Percentiles rank a stretch among this genome's conserved stretches.
phyloP scores from a whole-genome alignment of 2,888 invertebrate genomes.

The Gisinianus flammeolus region DNA sequence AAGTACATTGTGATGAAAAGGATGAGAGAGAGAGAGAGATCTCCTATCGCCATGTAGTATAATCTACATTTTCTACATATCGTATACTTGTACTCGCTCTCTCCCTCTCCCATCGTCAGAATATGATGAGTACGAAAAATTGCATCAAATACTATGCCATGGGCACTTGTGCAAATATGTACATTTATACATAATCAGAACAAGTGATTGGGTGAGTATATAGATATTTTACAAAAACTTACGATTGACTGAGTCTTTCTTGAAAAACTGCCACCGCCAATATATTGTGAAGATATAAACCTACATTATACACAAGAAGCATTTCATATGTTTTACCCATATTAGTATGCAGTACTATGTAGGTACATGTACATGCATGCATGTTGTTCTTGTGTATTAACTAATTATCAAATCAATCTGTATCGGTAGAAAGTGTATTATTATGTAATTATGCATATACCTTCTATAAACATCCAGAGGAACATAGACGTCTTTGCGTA shows the following conservation, averaged over 20 bases:
- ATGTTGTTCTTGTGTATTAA: background rate
- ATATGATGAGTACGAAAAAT: background rate
- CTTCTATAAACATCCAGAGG: slow-evolving; percentile 66
- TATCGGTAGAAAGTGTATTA: background rate
- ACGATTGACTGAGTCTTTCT: slow-evolving; percentile 57
- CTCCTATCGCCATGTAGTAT: background rate
- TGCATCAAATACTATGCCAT: background rate
- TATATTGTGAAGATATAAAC: slow-evolving; percentile 66
- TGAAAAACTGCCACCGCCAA: slow-evolving; percentile 64
- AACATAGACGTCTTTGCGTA: slow-evolving; percentile 67
- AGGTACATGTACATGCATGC: too few relatives aligned
- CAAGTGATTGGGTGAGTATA: background rate
- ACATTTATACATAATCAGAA: background rate
- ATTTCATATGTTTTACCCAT: background rate
- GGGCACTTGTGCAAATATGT: background rate
- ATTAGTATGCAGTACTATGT: too few relatives aligned
- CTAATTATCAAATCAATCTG: background rate
- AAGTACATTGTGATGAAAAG: too few relatives aligned
- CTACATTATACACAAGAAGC: slow-evolving; percentile 52
- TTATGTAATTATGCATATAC: background rate
- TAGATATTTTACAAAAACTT: slow-evolving; percentile 33
- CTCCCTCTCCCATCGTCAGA: too few relatives aligned
- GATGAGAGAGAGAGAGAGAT: too few relatives aligned
- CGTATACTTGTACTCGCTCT: too few relatives aligned
- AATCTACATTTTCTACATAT: too few relatives aligned